These are phyloP conservation scores for Athene cunicularia DNA, from an alignment of 2,113 vertebrate genomes.

Conservation along the genomic window DNA sequence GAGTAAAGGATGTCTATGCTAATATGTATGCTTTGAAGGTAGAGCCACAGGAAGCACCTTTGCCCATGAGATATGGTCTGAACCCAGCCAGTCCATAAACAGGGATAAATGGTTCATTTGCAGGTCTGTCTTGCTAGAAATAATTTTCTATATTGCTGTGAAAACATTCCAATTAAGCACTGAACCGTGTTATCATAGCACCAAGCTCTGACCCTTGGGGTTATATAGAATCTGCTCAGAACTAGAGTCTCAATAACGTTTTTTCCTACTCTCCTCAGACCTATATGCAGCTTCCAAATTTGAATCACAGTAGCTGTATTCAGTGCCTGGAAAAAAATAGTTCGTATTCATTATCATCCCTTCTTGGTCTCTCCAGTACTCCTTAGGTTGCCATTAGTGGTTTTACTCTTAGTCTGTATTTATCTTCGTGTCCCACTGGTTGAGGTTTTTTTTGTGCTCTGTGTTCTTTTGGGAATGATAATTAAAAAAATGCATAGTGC, in stretches of 20 bases:
- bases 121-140: neutral
- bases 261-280: neutral
- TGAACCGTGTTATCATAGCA: neutral
- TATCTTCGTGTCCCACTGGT: neutral
- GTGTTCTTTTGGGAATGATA: neutral
- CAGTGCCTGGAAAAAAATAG: conserved; percentile 26
- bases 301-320: conserved; percentile 44
- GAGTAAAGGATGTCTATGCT: neutral
- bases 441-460: neutral
- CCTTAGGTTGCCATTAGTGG: conserved; percentile 4
- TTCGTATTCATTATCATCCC: conserved; percentile 36
- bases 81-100: neutral
- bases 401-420: conserved; percentile 4
- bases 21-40: neutral
- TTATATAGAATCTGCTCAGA: neutral
- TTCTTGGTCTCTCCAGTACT: neutral
- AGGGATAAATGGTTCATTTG: neutral
- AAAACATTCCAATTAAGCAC: neutral
- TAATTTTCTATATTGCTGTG: neutral
- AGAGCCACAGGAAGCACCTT: neutral
- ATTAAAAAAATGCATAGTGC: neutral
- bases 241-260: neutral
- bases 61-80: neutral
- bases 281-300: conserved; percentile 34
- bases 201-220: neutral